A percentile compares a stretch with the other conserved stretches of the same genome.
Conservation (phyloP, 2,888 invertebrate genomes). For the Rhagophthalmus giganteus region DNA sequence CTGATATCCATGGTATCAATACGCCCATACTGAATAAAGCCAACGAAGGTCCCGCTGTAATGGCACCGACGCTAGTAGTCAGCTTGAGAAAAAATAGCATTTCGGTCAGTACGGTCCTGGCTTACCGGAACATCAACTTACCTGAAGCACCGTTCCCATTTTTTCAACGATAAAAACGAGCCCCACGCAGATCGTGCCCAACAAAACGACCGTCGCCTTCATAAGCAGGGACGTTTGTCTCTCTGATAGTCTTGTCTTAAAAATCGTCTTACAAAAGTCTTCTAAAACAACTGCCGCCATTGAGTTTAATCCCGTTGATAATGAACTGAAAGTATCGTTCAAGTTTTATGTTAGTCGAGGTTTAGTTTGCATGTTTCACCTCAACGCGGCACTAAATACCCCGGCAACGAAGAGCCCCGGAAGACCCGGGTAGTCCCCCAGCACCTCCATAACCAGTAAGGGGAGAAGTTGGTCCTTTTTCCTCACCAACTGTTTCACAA, state of each 20-base stretch:
- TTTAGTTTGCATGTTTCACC: constrained; percentile 52
- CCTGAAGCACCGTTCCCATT: constrained; percentile 71
- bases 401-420: constrained; percentile 89
- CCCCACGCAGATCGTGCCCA: constrained; percentile 65
- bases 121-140: constrained; percentile 40
- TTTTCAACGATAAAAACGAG: constrained; percentile 67
- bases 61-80: constrained; percentile 64
- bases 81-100: constrained; percentile 55
- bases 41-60: constrained; percentile 68
- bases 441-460: constrained; percentile 83
- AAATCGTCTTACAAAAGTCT: constrained; percentile 67
- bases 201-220: constrained; percentile 65
- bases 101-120: background rate
- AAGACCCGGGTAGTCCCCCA: constrained; percentile 76
- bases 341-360: background rate
- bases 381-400: constrained; percentile 87
- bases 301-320: constrained; percentile 77
- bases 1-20: constrained; percentile 67
- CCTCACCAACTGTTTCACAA: constrained; percentile 1
- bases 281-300: constrained; percentile 74
- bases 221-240: constrained; percentile 63
- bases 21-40: constrained; percentile 71
- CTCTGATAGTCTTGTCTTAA: constrained; percentile 58
- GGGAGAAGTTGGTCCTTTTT: constrained; percentile 82
- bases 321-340: constrained; percentile 59